A percentile compares a stretch with the other conserved stretches of the same genome.
Evolutionary conservation across 2,888 invertebrate species (phyloP).

Genomic region (Caenorhabditis angaria): DNA sequence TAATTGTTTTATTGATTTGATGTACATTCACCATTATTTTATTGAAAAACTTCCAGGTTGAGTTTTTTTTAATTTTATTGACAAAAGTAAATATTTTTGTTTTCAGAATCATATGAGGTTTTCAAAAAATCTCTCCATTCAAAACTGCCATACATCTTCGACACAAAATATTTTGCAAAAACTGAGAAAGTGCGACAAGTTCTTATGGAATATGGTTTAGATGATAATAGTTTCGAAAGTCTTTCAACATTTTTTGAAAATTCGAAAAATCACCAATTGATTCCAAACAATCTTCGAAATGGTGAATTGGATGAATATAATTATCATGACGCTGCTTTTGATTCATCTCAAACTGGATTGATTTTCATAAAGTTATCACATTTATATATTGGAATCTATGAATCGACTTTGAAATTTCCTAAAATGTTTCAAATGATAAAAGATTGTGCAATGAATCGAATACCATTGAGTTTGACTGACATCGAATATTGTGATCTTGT

Average conservation of each 20-base stretch:
- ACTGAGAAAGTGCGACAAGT: not conserved
- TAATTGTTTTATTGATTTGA: conserved; percentile 30
- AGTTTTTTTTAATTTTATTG: too few species aligned
- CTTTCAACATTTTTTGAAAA: not conserved
- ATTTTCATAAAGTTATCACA: conserved; percentile 36
- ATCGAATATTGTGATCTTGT: conserved; percentile 21
- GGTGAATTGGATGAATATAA: not conserved
- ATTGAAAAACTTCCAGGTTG: conserved; percentile 17
- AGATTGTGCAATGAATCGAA: conserved; percentile 14
- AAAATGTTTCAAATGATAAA: conserved; percentile 17
- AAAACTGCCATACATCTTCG: conserved; percentile 18
- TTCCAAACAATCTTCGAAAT: not conserved
- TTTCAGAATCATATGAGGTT: conserved; percentile 14
- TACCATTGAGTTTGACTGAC: conserved; percentile 31
- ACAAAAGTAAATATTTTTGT: not conserved
- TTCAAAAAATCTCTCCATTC: conserved; percentile 25
- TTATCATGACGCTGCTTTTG: conserved; percentile 35
- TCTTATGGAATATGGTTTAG: not conserved
- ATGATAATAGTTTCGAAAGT: not conserved
- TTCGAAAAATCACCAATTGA: not conserved
- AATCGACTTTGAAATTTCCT: conserved; percentile 13
- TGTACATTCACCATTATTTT: conserved; percentile 36
- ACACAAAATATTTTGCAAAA: conserved; percentile 27
- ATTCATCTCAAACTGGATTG: conserved; percentile 29
- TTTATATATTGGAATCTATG: conserved; percentile 12